A percentile compares a stretch with the other conserved stretches of the same genome.
These are phyloP conservation scores for Phytoseiulus persimilis DNA, from an alignment of 2,888 invertebrate genomes.

Conservation along the genomic window DNA sequence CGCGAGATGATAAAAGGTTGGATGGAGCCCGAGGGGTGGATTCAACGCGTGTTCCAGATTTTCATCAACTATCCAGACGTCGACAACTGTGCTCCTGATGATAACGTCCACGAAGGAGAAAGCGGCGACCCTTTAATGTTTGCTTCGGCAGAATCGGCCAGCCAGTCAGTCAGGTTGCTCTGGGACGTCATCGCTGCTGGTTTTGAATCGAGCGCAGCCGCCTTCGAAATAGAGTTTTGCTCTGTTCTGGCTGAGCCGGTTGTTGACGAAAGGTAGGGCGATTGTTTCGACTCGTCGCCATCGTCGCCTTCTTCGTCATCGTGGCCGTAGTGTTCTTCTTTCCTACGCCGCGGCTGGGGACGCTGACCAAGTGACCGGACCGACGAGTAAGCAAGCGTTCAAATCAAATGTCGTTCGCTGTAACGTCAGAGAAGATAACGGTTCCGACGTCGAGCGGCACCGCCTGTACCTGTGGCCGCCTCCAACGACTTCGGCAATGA, in stretches of 20 bases:
- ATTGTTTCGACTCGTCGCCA: neutral
- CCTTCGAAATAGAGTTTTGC: neutral
- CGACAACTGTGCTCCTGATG: neutral
- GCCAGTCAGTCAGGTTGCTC: neutral
- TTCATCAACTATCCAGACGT: constrained; percentile 5
- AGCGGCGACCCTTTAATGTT: neutral
- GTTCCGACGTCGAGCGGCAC: neutral
- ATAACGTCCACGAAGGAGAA: neutral
- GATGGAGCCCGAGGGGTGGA: neutral
- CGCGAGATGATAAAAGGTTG: neutral
- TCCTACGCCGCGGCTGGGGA: neutral
- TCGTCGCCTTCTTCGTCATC: neutral
- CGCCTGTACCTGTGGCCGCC: neutral
- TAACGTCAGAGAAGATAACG: neutral
- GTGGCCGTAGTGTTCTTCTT: neutral
- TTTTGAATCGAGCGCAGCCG: neutral
- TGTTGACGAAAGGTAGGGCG: neutral
- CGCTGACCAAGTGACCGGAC: neutral
- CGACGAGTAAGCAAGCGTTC: neutral
- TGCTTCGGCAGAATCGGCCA: neutral
- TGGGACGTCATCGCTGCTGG: neutral
- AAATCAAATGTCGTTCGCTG: neutral
- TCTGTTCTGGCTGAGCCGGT: neutral
- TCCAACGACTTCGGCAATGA: neutral
- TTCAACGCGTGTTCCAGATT: neutral